These are phyloP conservation scores for Epistrophella euchroma DNA, from an alignment of 2,888 invertebrate species.

Conservation along the genomic window DNA sequence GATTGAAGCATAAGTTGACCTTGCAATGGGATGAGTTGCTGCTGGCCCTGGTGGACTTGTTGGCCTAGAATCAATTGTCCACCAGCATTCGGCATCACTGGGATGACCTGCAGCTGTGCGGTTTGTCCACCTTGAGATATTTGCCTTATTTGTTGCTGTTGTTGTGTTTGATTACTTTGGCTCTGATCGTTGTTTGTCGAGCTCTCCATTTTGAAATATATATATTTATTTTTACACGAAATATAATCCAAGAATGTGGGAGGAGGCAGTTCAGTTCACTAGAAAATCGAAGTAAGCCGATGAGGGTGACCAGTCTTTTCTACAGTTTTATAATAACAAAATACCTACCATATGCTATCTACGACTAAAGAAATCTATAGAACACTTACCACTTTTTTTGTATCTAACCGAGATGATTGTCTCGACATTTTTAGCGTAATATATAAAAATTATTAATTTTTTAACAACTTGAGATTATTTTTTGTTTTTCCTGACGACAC, in stretches of 20 bases:
- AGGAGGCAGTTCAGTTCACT: slow-evolving; percentile 81
- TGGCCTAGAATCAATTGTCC: slow-evolving; percentile 83
- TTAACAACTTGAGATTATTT: background rate
- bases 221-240: background rate
- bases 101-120: slow-evolving; percentile 81
- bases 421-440: slow-evolving; percentile 80
- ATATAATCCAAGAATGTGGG: slow-evolving; percentile 45
- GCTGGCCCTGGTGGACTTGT: slow-evolving; percentile 79
- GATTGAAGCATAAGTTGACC: slow-evolving; percentile 82
- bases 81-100: slow-evolving; percentile 80
- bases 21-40: slow-evolving; percentile 82
- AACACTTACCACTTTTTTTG: slow-evolving; percentile 84
- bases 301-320: slow-evolving; percentile 81
- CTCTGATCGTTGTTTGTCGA: slow-evolving; percentile 73
- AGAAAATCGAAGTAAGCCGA: slow-evolving; percentile 83
- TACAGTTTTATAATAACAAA: slow-evolving; percentile 77
- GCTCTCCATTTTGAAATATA: slow-evolving; percentile 62
- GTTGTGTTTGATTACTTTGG: slow-evolving; percentile 56
- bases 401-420: slow-evolving; percentile 82
- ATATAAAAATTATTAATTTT: background rate
- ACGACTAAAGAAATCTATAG: slow-evolving; percentile 41
- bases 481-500: slow-evolving; percentile 9
- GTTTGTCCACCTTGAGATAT: slow-evolving; percentile 71
- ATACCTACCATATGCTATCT: slow-evolving; percentile 55
- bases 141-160: slow-evolving; percentile 67